Evolutionary conservation across 1,140 invertebrate genomes (phyloP).

Genomic region (Drosophila lacertosa): DNA sequence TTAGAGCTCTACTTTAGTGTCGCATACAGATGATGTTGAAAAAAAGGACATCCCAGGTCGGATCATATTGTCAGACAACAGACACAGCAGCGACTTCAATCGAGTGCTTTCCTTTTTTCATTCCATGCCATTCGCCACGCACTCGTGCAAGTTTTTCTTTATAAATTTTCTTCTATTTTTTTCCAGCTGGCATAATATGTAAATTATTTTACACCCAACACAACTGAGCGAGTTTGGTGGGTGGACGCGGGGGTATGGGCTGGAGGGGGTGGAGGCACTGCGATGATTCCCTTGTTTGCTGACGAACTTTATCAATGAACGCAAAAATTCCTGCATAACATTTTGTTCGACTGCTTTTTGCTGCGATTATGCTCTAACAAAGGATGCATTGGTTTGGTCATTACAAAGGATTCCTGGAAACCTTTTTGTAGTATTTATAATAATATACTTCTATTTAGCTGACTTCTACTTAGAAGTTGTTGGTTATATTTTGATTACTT

Average conservation of each 20-base stretch:
- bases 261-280: background rate
- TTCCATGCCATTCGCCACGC: constrained; percentile 1
- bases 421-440: too few relatives aligned
- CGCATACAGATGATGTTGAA: constrained; percentile 12
- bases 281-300: constrained; percentile 40
- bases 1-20: constrained; percentile 19
- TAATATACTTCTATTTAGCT: background rate
- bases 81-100: constrained; percentile 15
- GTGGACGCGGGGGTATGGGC: background rate
- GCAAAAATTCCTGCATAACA: constrained; percentile 61
- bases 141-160: background rate
- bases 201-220: constrained; percentile 64
- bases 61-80: constrained; percentile 15
- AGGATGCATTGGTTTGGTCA: background rate
- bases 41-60: constrained; percentile 17
- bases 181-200: constrained; percentile 56
- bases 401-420: background rate
- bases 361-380: background rate
- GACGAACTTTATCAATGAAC: constrained; percentile 64
- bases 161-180: background rate
- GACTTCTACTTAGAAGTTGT: background rate
- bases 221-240: constrained; percentile 16
- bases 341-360: constrained; percentile 27
- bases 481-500: too few relatives aligned
- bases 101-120: constrained; percentile 5